Evolutionary conservation across 1,140 invertebrate species (phyloP).

Genomic region (Dinothrombium tinctorium): DNA sequence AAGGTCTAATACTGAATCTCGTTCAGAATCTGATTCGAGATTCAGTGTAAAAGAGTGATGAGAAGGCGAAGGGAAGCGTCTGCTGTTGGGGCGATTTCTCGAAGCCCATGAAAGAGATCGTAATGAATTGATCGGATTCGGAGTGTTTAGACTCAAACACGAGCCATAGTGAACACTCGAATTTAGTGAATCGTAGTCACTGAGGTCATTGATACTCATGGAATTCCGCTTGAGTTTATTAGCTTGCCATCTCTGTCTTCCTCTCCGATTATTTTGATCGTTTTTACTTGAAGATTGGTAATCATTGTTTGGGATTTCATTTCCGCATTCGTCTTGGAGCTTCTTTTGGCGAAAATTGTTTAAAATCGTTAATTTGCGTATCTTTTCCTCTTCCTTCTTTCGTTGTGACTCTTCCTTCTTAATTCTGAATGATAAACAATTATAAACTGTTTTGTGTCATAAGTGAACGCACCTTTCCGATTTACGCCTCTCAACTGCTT

Average conservation of each 20-base stretch:
- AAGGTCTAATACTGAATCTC: conserved; percentile 14
- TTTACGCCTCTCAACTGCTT: conserved; percentile 45
- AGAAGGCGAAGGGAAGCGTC: not conserved
- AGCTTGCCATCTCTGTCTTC: too few species aligned
- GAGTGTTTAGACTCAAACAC: conserved; percentile 3
- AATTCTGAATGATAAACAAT: conserved; percentile 28
- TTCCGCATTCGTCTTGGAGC: conserved; percentile 55
- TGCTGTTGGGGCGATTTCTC: not conserved
- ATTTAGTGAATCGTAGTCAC: conserved; percentile 1
- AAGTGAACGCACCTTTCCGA: conserved; percentile 18
- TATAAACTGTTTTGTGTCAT: too few species aligned
- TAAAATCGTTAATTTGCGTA: conserved; percentile 57
- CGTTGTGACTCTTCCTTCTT: conserved; percentile 58
- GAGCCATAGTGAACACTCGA: conserved; percentile 6
- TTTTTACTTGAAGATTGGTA: not conserved
- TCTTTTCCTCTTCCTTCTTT: conserved; percentile 73
- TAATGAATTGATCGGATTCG: not conserved
- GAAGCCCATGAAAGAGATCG: not conserved
- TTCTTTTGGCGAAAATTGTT: conserved; percentile 88
- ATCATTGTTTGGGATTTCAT: conserved; percentile 1
- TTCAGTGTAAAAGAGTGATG: not conserved
- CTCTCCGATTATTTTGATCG: too few species aligned
- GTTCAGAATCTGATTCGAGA: conserved; percentile 14
- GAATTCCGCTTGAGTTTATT: too few species aligned
- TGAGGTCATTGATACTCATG: too few species aligned